Conservation (phyloP, 2,888 invertebrate genomes). For the Habroteleia sp. region DNA sequence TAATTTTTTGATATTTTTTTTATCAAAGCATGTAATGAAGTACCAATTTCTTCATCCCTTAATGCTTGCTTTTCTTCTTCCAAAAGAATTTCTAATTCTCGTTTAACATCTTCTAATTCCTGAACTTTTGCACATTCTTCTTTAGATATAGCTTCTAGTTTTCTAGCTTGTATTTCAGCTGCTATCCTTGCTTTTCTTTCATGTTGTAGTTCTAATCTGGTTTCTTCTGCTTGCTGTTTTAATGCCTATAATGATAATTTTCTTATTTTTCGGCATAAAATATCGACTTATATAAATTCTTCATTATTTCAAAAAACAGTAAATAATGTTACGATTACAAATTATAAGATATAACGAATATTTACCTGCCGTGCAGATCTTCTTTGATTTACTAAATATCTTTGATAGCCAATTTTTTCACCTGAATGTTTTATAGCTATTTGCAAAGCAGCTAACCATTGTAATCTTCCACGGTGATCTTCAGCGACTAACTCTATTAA, state of each 20-base stretch:
- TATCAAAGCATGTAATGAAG: not conserved
- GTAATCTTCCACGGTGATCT: conserved; percentile 89
- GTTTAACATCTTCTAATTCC: conserved; percentile 87
- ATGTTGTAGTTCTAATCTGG: conserved; percentile 72
- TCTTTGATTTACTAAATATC: conserved; percentile 83
- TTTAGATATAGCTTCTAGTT: conserved; percentile 86
- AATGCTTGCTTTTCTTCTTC: conserved; percentile 93
- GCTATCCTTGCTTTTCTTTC: conserved; percentile 82
- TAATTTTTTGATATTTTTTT: too few species aligned
- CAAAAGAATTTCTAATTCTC: conserved; percentile 86
- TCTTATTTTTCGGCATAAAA: too few species aligned
- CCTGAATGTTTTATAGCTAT: conserved; percentile 87
- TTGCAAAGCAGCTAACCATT: conserved; percentile 89
- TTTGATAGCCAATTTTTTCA: conserved; percentile 87
- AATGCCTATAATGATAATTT: too few species aligned
- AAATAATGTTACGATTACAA: too few species aligned
- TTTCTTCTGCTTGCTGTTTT: conserved; percentile 74
- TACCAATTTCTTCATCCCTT: conserved; percentile 90
- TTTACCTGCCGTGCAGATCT: conserved; percentile 81
- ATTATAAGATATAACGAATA: not conserved
- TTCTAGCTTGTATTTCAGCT: conserved; percentile 83
- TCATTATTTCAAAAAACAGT: too few species aligned
- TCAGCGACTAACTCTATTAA: conserved; percentile 87
- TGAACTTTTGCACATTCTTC: conserved; percentile 88
- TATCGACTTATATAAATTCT: too few species aligned